These are phyloP conservation scores for Stenodera caucasica DNA, from an alignment of 2,888 invertebrate species.

Conservation along the genomic window DNA sequence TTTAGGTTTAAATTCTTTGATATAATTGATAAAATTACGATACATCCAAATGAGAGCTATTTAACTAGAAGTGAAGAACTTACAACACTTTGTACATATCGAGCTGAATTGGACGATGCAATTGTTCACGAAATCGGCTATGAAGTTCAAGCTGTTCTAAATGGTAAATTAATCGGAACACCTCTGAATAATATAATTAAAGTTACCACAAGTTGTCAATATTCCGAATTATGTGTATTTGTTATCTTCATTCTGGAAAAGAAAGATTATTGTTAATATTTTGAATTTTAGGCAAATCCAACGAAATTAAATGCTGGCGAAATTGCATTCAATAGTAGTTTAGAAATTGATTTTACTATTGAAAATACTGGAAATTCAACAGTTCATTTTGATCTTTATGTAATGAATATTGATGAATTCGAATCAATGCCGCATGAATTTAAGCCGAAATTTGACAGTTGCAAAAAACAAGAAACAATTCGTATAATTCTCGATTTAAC, in stretches of 20 bases:
- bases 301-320: constrained; percentile 47
- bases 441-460: constrained; percentile 33
- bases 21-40: constrained; percentile 21
- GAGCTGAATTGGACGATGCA: constrained; percentile 31
- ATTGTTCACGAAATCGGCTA: constrained; percentile 27
- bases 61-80: constrained; percentile 36
- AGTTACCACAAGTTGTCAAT: constrained; percentile 29
- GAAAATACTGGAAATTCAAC: constrained; percentile 54
- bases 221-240: constrained; percentile 42
- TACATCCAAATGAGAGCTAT: constrained; percentile 32
- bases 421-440: constrained; percentile 23
- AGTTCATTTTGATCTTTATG: constrained; percentile 48
- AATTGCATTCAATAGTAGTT: constrained; percentile 40
- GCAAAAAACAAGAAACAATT: constrained; percentile 43
- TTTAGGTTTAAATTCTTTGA: constrained; percentile 32
- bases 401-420: constrained; percentile 19
- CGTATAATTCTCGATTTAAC: constrained; percentile 44
- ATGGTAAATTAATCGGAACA: constrained; percentile 34
- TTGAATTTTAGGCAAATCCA: constrained; percentile 50
- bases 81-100: constrained; percentile 29
- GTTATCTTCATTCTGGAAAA: background rate
- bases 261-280: constrained; percentile 8
- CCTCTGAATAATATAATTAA: constrained; percentile 30
- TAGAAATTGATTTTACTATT: constrained; percentile 46
- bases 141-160: constrained; percentile 31